Conservation (phyloP, 2,113 vertebrate species). For the Paraplagusia blochii region DNA sequence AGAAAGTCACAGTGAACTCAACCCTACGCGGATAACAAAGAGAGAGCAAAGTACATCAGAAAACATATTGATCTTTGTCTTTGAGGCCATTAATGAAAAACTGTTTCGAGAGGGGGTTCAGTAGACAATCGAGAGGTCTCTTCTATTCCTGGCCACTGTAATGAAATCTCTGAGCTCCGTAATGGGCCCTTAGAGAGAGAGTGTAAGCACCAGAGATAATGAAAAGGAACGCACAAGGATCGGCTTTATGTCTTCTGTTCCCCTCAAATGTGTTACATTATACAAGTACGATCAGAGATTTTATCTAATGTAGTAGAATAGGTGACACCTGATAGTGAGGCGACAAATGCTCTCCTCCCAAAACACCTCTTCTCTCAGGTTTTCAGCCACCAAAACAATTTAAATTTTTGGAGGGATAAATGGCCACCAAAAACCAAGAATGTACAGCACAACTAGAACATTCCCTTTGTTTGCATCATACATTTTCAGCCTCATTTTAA, state of each 20-base stretch:
- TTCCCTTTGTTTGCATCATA: too few species aligned
- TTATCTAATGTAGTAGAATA: too few species aligned
- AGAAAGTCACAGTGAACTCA: constrained; percentile 20
- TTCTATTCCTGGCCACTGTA: constrained; percentile 28
- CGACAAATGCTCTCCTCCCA: too few species aligned
- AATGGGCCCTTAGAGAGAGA: constrained; percentile 39
- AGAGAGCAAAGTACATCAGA: constrained; percentile 11
- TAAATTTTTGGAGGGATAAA: too few species aligned
- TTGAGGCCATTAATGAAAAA: constrained; percentile 49
- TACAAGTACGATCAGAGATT: background rate
- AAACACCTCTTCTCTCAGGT: too few species aligned
- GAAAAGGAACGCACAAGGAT: constrained; percentile 30
- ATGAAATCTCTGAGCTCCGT: constrained; percentile 39
- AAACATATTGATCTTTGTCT: constrained; percentile 47
- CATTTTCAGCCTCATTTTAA: too few species aligned
- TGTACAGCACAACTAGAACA: too few species aligned
- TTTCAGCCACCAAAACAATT: too few species aligned
- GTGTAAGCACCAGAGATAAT: constrained; percentile 36
- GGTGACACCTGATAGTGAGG: too few species aligned
- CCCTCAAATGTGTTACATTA: constrained; percentile 1
- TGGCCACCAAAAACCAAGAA: too few species aligned
- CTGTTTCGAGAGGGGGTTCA: constrained; percentile 27
- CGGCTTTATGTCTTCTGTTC: constrained; percentile 7
- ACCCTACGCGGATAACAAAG: constrained; percentile 7
- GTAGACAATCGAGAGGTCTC: constrained; percentile 45